Conservation (phyloP, 2,113 vertebrate genomes). For the Rhabdornis inornatus region DNA sequence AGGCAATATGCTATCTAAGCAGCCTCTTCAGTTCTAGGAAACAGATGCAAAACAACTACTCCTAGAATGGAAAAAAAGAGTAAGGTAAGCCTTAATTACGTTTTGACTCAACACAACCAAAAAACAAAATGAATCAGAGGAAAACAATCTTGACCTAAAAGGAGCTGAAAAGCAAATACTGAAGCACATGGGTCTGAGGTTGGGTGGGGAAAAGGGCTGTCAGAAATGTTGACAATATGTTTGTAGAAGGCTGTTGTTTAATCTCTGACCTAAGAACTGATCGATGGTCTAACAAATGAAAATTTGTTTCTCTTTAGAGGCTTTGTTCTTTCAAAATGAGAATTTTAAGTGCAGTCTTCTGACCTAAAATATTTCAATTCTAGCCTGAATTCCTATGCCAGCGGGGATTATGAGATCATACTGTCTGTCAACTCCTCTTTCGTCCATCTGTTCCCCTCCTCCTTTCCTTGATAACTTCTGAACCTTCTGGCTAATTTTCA, state of each 20-base stretch:
- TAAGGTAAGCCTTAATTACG: conserved; percentile 30
- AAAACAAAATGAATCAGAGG: background rate
- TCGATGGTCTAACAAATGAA: background rate
- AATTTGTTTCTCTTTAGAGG: conserved; percentile 1
- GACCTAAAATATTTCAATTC: conserved; percentile 42
- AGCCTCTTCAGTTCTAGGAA: background rate
- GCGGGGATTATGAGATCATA: conserved; percentile 43
- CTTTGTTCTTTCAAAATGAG: conserved; percentile 28
- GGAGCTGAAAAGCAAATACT: background rate
- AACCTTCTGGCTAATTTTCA: conserved; percentile 40
- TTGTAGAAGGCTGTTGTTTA: background rate
- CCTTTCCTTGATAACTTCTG: conserved; percentile 41
- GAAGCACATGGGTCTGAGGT: background rate
- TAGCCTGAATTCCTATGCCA: conserved; percentile 37
- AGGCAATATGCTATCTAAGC: background rate
- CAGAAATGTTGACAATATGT: background rate
- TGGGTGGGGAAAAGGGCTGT: background rate
- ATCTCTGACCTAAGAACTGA: background rate
- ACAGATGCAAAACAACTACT: conserved; percentile 28
- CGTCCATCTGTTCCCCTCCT: conserved; percentile 36
- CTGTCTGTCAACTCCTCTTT: conserved; percentile 50
- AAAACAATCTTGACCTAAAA: conserved; percentile 4
- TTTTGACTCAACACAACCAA: conserved; percentile 14
- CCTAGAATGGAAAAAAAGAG: background rate
- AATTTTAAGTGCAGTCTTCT: conserved; percentile 37